These are phyloP conservation scores for Ploceus nigricollis DNA, from an alignment of 2,113 vertebrate species.

Conservation along the genomic window DNA sequence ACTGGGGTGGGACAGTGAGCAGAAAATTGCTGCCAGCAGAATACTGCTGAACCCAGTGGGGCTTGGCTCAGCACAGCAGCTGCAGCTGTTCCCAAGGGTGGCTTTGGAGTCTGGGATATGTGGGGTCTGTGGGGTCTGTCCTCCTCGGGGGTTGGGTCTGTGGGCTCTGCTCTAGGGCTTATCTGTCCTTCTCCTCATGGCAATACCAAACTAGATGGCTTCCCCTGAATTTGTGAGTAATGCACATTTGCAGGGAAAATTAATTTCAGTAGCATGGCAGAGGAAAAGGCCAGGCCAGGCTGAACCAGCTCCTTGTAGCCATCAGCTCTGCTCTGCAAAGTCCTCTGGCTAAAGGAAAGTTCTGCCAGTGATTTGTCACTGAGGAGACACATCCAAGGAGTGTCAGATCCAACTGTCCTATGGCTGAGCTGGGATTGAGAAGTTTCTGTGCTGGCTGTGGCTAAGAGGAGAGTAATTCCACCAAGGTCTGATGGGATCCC, in stretches of 20 bases:
- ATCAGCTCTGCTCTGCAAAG: background rate
- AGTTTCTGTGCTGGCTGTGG: background rate
- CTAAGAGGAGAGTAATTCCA: background rate
- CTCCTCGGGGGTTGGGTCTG: background rate
- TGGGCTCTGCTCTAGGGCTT: background rate
- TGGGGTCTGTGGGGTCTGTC: background rate
- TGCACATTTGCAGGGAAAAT: background rate
- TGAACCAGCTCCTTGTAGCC: background rate
- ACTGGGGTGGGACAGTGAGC: background rate
- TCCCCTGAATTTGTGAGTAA: background rate
- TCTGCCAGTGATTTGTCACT: background rate
- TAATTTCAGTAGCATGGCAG: background rate
- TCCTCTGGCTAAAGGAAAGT: background rate
- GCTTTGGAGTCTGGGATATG: background rate
- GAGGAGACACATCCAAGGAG: background rate
- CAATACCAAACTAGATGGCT: background rate
- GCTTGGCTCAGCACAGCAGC: background rate
- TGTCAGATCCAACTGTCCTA: background rate
- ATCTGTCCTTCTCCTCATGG: background rate
- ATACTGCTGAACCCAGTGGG: background rate
- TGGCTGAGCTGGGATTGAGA: background rate
- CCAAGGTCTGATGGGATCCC: background rate
- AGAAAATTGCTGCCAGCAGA: background rate
- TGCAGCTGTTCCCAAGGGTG: background rate
- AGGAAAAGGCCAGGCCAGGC: background rate